Percentiles rank a stretch among this genome's conserved stretches.
Evolutionary conservation across 2,797 vertebrate genomes (phyloP).

Genomic region (Intellagama lesueurii): DNA sequence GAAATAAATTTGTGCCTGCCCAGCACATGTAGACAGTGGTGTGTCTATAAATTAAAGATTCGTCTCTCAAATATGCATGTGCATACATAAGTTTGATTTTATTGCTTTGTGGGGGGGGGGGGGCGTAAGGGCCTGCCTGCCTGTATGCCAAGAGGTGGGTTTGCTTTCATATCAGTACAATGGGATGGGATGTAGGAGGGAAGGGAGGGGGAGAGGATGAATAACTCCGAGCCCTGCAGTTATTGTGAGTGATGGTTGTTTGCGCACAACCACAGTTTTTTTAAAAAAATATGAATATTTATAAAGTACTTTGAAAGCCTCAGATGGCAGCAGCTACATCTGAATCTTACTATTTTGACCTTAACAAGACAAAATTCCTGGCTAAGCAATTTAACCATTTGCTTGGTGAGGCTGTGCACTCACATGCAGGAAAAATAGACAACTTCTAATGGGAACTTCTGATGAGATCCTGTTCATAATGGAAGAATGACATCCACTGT

Average conservation of each 20-base stretch:
- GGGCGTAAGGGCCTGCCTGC: too few relatives aligned
- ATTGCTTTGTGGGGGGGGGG: background rate
- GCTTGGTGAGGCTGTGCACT: background rate
- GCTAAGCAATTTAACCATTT: constrained; percentile 34
- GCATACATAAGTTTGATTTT: constrained; percentile 21
- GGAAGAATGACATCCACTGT: background rate
- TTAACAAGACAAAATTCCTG: constrained; percentile 24
- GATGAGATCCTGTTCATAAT: background rate
- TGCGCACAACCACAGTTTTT: constrained; percentile 17
- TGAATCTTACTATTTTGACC: constrained; percentile 32
- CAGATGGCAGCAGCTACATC: constrained; percentile 23
- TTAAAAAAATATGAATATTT: constrained; percentile 11
- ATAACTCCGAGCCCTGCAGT: constrained; percentile 35
- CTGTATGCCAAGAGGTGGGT: background rate
- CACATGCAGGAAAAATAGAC: background rate
- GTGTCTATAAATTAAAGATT: constrained; percentile 24
- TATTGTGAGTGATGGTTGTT: constrained; percentile 47
- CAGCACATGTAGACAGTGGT: constrained; percentile 5
- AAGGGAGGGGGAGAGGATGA: background rate
- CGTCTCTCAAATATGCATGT: constrained; percentile 6
- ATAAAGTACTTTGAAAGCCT: constrained; percentile 30
- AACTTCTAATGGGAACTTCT: background rate
- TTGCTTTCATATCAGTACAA: constrained; percentile 20
- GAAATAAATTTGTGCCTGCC: constrained; percentile 31
- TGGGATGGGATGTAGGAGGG: background rate